phyloP scores from a whole-genome alignment of 2,113 vertebrate species.

The Enhydra lutris region DNA sequence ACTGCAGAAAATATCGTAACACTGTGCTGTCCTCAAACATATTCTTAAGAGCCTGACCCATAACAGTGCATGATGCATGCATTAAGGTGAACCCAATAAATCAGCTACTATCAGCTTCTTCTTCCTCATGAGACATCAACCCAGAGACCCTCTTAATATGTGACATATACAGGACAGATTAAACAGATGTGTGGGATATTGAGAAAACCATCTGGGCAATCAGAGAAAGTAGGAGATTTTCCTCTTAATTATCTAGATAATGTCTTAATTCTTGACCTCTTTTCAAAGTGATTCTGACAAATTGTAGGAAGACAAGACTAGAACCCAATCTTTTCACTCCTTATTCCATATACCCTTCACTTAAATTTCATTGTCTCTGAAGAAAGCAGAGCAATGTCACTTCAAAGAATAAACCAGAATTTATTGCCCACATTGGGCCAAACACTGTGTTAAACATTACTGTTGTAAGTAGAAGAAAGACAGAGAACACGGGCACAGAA shows the following conservation, averaged over 20 bases:
- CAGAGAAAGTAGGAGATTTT: background rate
- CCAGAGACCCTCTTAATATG: background rate
- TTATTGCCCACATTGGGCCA: background rate
- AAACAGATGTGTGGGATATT: background rate
- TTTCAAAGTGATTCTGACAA: background rate
- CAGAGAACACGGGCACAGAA: background rate
- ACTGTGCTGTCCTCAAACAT: background rate
- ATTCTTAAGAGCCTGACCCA: background rate
- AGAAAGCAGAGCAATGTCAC: background rate
- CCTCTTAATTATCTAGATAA: background rate
- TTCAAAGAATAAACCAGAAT: background rate
- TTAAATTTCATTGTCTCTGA: background rate
- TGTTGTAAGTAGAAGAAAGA: background rate
- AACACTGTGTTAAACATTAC: background rate
- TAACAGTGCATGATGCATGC: accelerated
- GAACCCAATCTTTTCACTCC: background rate
- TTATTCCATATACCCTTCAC: background rate
- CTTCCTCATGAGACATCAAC: background rate
- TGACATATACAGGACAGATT: background rate
- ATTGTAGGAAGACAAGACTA: background rate
- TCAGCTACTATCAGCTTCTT: background rate
- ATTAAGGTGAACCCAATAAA: background rate
- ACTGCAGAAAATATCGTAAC: background rate
- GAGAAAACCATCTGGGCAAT: background rate
- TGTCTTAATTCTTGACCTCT: background rate